Evolutionary conservation across 2,888 invertebrate species (phyloP).

Genomic region (Leistus spinibarbis): DNA sequence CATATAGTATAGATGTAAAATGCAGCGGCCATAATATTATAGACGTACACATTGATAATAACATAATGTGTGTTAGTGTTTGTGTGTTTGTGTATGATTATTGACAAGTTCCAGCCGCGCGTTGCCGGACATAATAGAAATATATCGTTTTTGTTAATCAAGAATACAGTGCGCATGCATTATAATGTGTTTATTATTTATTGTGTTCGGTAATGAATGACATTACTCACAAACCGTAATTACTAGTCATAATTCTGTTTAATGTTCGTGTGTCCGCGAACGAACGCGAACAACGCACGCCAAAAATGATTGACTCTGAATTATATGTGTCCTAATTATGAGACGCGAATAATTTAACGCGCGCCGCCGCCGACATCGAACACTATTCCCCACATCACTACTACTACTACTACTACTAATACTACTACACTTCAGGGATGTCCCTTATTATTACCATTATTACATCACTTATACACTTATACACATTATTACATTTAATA

Average conservation of each 20-base stretch:
- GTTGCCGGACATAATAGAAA: conserved; percentile 53
- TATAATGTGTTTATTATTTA: conserved; percentile 59
- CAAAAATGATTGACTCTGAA: conserved; percentile 56
- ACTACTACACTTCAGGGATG: background rate
- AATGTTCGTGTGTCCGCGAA: conserved; percentile 46
- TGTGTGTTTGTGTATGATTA: background rate
- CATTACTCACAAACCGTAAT: conserved; percentile 57
- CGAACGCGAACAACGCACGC: conserved; percentile 42
- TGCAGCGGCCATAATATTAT: background rate
- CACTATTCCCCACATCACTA: background rate
- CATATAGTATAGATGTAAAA: background rate
- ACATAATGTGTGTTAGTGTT: background rate
- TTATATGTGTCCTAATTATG: conserved; percentile 41
- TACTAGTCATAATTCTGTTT: conserved; percentile 58
- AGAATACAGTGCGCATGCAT: conserved; percentile 51
- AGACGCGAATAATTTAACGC: conserved; percentile 35
- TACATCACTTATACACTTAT: no score
- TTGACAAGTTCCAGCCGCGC: conserved; percentile 10
- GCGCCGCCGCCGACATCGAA: no score
- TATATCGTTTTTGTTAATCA: conserved; percentile 58
- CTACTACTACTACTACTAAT: no score
- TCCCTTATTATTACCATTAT: no score
- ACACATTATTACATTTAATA: no score
- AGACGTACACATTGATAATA: background rate
- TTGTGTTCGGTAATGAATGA: conserved; percentile 56